phyloP scores from a whole-genome alignment of 2,888 invertebrate genomes.

The Stegophylla sp. region DNA sequence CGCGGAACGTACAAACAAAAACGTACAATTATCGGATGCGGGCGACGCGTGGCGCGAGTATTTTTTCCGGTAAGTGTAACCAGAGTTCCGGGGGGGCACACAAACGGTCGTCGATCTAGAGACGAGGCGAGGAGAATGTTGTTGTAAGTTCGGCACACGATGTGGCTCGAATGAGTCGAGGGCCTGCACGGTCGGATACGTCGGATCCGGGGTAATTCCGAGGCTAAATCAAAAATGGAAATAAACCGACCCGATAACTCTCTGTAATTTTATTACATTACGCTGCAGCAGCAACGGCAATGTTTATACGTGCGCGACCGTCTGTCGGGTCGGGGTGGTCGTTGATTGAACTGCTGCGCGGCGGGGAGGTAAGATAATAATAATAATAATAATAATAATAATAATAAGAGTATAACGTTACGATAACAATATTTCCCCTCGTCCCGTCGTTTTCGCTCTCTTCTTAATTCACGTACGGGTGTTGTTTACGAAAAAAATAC shows the following conservation, averaged over 20 bases:
- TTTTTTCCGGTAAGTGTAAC: too few species aligned
- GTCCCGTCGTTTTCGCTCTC: too few species aligned
- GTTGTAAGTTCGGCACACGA: neutral
- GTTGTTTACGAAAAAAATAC: slow-evolving; percentile 39
- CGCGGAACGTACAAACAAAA: too few species aligned
- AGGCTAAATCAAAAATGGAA: slow-evolving; percentile 40
- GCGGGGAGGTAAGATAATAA: neutral
- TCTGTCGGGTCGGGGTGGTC: neutral
- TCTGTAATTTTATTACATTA: too few species aligned
- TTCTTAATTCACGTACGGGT: neutral
- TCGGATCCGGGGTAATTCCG: neutral
- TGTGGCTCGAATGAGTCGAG: neutral
- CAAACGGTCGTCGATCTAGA: too few species aligned
- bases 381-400: neutral
- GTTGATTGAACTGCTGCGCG: slow-evolving; percentile 31
- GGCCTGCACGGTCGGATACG: neutral
- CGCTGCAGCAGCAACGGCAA: neutral
- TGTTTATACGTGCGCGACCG: neutral
- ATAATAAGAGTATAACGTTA: neutral
- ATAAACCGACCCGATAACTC: slow-evolving; percentile 10
- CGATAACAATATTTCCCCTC: slow-evolving; percentile 22
- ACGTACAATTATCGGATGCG: too few species aligned
- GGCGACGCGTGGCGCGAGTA: too few species aligned
- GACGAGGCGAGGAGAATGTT: too few species aligned
- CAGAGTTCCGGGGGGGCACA: too few species aligned